phyloP scores from a whole-genome alignment of 1,140 invertebrate genomes.

The Diprion similis region DNA sequence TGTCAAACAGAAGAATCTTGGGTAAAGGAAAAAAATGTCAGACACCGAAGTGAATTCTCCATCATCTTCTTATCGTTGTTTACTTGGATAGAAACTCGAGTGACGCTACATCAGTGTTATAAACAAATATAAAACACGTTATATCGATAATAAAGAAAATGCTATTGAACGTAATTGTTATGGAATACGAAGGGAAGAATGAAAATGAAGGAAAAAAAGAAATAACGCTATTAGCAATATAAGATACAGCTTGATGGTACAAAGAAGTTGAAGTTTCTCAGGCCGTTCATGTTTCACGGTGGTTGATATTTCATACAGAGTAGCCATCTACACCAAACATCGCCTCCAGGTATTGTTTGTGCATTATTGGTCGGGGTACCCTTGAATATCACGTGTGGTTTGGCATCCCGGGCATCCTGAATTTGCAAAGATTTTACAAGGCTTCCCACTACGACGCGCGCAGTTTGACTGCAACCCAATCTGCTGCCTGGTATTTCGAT shows the following conservation, averaged over 20 bases:
- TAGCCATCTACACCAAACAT: constrained; percentile 43
- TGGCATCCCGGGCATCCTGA: constrained; percentile 50
- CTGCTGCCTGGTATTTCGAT: background rate
- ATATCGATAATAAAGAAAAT: no score
- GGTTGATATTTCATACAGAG: constrained; percentile 64
- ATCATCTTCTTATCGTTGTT: no score
- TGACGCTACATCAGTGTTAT: no score
- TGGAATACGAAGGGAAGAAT: no score
- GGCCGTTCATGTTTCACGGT: constrained; percentile 60
- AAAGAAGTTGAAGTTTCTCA: constrained; percentile 53
- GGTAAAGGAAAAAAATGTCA: no score
- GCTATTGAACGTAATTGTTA: no score
- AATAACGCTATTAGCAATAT: background rate
- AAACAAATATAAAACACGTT: no score
- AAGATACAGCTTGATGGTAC: background rate
- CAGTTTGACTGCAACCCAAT: background rate
- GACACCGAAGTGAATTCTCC: no score
- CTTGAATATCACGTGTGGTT: constrained; percentile 55
- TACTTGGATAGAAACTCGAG: no score
- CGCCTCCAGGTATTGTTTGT: constrained; percentile 28
- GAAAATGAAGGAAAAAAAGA: background rate
- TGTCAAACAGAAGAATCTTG: no score
- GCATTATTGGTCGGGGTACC: constrained; percentile 21
- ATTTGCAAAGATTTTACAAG: constrained; percentile 14
- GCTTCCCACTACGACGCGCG: constrained; percentile 12